phyloP scores from a whole-genome alignment of 2,113 vertebrate species.

The Myxocyprinus asiaticus region DNA sequence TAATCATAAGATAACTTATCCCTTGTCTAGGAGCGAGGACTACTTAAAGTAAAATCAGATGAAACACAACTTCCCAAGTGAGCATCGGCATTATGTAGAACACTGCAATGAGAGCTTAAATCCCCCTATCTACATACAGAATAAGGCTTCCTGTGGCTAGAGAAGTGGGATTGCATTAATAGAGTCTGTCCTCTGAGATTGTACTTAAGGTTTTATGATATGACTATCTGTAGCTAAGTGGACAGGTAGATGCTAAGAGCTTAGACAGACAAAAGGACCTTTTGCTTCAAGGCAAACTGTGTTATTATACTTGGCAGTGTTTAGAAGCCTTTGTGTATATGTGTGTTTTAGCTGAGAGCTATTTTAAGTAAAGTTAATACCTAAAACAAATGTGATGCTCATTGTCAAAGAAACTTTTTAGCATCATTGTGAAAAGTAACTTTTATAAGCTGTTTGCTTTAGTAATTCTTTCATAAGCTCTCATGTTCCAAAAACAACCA shows the following conservation, averaged over 20 bases:
- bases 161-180: conserved; percentile 57
- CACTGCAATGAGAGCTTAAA: conserved; percentile 48
- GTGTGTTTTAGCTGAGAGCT: conserved; percentile 23
- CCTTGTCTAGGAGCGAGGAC: conserved; percentile 30
- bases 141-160: conserved; percentile 36
- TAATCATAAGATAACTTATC: neutral
- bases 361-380: conserved; percentile 34
- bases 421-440: no score
- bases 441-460: neutral
- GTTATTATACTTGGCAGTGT: conserved; percentile 47
- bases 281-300: conserved; percentile 44
- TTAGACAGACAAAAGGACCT: conserved; percentile 39
- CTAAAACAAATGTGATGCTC: neutral
- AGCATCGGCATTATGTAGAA: conserved; percentile 46
- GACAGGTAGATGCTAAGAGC: conserved; percentile 53
- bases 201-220: conserved; percentile 49
- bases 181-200: conserved; percentile 39
- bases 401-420: neutral
- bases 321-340: conserved; percentile 1
- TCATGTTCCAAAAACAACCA: conserved; percentile 12
- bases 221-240: conserved; percentile 50
- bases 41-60: conserved; percentile 47
- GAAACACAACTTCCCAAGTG: conserved; percentile 45
- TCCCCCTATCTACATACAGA: conserved; percentile 47
- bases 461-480: neutral